phyloP scores from a whole-genome alignment of 1,140 invertebrate genomes.

The Temnothorax nylanderi region DNA sequence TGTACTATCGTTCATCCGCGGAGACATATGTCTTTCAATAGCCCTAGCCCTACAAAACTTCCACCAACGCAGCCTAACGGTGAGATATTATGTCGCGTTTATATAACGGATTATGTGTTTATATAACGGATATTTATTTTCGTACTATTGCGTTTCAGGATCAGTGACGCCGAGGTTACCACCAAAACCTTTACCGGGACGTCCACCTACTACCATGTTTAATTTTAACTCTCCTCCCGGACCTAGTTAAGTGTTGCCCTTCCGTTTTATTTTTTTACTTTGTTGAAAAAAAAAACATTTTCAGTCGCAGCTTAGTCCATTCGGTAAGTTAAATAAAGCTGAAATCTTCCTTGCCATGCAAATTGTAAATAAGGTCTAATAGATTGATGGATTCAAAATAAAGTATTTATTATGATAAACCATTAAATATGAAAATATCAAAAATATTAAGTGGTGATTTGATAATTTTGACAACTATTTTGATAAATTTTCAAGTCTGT shows the following conservation, averaged over 20 bases:
- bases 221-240: constrained; percentile 83
- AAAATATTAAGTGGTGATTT: background rate
- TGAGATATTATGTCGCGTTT: constrained; percentile 51
- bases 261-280: constrained; percentile 62
- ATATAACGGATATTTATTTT: background rate
- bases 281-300: constrained; percentile 60
- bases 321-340: constrained; percentile 59
- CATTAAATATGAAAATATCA: background rate
- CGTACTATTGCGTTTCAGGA: constrained; percentile 68
- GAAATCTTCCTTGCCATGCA: constrained; percentile 14
- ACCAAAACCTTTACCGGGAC: constrained; percentile 84
- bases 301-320: constrained; percentile 71
- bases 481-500: background rate
- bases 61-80: constrained; percentile 83
- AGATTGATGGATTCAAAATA: background rate
- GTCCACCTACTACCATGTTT: constrained; percentile 84
- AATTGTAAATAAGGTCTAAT: constrained; percentile 1
- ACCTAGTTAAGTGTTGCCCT: constrained; percentile 79
- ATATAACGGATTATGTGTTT: background rate
- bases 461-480: constrained; percentile 5
- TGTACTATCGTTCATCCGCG: constrained; percentile 77
- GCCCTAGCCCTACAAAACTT: constrained; percentile 83
- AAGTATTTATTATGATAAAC: background rate
- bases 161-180: constrained; percentile 84
- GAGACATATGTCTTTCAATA: constrained; percentile 84